These are phyloP conservation scores for Zaprionus vittiger DNA, from an alignment of 1,140 invertebrate genomes.

Conservation along the genomic window DNA sequence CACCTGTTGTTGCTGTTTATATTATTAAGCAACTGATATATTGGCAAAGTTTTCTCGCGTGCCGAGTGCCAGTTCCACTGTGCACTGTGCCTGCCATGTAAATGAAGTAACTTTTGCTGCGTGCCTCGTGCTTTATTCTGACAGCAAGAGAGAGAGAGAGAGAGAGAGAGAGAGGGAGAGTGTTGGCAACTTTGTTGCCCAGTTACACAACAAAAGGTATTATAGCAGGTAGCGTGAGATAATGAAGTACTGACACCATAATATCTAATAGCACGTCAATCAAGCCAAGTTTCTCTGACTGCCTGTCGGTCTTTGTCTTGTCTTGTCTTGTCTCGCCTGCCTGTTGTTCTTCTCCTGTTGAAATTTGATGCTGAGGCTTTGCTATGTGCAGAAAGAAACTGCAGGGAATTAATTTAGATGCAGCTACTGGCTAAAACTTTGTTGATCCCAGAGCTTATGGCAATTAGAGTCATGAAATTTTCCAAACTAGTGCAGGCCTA, in stretches of 20 bases:
- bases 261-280: conserved; percentile 10
- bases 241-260: conserved; percentile 10
- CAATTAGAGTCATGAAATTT: neutral
- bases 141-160: conserved; percentile 12
- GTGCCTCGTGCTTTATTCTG: conserved; percentile 25
- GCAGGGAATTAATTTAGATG: too few relatives aligned
- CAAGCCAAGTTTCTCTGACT: neutral
- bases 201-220: neutral
- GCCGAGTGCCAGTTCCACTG: conserved; percentile 30
- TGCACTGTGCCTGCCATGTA: conserved; percentile 33
- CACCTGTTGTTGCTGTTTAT: conserved; percentile 56
- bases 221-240: conserved; percentile 3
- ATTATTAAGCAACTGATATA: conserved; percentile 80
- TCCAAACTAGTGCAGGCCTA: neutral
- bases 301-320: neutral
- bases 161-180: neutral
- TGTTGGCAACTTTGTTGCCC: conserved; percentile 30
- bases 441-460: too few relatives aligned
- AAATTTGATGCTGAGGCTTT: too few relatives aligned
- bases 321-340: neutral
- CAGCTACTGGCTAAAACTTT: too few relatives aligned
- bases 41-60: conserved; percentile 74
- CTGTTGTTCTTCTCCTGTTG: neutral
- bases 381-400: too few relatives aligned
- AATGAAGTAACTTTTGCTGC: conserved; percentile 70